These are phyloP conservation scores for Okamejei kenojei DNA, from an alignment of 2,797 vertebrate genomes.

Conservation along the genomic window DNA sequence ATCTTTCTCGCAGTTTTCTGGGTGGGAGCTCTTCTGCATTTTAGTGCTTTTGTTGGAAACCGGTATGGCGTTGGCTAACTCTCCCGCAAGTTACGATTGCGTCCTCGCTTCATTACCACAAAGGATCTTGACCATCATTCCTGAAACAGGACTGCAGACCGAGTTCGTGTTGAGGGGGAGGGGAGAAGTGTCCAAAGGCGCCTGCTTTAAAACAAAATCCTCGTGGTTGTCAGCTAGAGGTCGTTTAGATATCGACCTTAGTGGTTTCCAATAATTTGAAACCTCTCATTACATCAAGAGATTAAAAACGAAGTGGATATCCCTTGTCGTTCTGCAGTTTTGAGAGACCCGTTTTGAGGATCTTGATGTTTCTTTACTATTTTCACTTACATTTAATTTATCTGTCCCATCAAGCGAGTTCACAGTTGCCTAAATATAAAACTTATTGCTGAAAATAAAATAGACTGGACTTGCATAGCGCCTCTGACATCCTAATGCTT, in stretches of 20 bases:
- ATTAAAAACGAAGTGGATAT: neutral
- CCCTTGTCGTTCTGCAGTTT: neutral
- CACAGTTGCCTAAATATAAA: too few relatives aligned
- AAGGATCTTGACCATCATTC: neutral
- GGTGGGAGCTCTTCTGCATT: neutral
- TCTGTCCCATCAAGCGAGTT: too few relatives aligned
- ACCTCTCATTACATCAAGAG: neutral
- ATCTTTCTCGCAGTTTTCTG: neutral
- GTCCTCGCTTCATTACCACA: neutral
- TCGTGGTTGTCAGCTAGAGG: neutral
- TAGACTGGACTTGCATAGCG: too few relatives aligned
- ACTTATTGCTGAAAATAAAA: too few relatives aligned
- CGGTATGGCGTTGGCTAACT: neutral
- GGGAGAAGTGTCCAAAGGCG: neutral
- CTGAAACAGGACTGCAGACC: neutral
- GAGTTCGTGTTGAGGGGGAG: neutral
- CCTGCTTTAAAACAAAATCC: neutral
- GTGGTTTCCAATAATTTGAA: neutral
- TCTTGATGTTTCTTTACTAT: neutral
- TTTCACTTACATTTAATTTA: too few relatives aligned
- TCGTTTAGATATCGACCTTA: neutral
- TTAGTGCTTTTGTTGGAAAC: neutral
- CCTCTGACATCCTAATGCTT: neutral
- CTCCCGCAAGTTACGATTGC: neutral
- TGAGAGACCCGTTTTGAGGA: neutral